Evolutionary conservation across 2,797 vertebrate species (phyloP).

Genomic region (Liasis olivaceus): DNA sequence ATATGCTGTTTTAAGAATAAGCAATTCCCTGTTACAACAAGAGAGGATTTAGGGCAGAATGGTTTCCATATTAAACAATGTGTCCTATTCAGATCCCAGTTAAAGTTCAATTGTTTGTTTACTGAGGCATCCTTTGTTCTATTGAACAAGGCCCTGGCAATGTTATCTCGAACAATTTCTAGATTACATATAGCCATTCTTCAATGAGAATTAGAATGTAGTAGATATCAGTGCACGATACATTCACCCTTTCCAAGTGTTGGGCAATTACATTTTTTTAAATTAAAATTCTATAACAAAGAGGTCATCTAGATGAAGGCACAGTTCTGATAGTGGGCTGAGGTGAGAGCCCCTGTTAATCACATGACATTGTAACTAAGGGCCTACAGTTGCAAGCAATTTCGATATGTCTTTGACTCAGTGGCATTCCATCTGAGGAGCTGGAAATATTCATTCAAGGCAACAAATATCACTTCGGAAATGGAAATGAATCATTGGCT

Average conservation of each 20-base stretch:
- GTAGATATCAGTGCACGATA: neutral
- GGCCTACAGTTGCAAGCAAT: neutral
- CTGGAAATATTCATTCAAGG: neutral
- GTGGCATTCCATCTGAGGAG: neutral
- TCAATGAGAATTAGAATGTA: neutral
- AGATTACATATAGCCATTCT: neutral
- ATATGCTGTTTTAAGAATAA: constrained; percentile 5
- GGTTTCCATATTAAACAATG: constrained; percentile 21
- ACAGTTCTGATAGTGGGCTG: neutral
- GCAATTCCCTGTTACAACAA: neutral
- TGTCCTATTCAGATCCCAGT: constrained; percentile 24
- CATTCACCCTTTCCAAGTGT: neutral
- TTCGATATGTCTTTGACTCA: neutral
- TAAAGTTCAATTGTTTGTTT: constrained; percentile 17
- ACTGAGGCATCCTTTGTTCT: neutral
- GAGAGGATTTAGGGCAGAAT: neutral
- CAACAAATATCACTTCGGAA: neutral
- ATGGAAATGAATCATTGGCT: neutral
- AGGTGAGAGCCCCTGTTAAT: neutral
- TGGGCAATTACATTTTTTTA: neutral
- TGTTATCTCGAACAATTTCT: neutral
- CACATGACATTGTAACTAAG: neutral
- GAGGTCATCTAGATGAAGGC: neutral
- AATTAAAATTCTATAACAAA: neutral
- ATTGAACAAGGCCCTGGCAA: neutral